Percentiles rank a stretch among this genome's conserved stretches.
Conservation (phyloP, 2,113 vertebrate species). For the Aegithalos caudatus region DNA sequence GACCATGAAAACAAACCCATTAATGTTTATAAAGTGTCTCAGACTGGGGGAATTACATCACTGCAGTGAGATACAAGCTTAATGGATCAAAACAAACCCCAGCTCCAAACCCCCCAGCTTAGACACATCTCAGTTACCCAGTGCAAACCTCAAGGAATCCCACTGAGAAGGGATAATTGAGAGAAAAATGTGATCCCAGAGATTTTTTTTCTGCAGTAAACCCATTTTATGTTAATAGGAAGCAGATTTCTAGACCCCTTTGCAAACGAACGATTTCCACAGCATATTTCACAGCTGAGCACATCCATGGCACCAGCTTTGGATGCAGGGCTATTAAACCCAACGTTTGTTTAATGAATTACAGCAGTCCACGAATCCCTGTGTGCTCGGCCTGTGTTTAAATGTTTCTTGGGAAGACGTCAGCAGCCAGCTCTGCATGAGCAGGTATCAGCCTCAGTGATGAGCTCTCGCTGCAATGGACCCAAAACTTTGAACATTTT, state of each 20-base stretch:
- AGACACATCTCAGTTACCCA: neutral
- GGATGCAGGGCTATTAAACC: constrained; percentile 36
- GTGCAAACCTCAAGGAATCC: neutral
- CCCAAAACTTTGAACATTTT: neutral
- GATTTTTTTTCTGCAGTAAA: constrained; percentile 4
- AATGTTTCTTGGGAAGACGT: neutral
- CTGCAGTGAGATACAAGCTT: neutral
- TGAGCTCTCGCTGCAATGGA: neutral
- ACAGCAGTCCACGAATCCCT: constrained; percentile 5
- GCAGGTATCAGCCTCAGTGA: constrained; percentile 38
- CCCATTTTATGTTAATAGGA: neutral
- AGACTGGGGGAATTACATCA: constrained; percentile 21
- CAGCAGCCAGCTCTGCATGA: constrained; percentile 12
- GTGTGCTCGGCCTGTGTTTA: neutral
- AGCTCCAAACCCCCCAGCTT: neutral
- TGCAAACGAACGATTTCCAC: constrained; percentile 10
- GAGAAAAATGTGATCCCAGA: constrained; percentile 9
- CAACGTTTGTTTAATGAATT: constrained; percentile 62
- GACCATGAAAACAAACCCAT: neutral
- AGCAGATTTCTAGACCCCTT: constrained; percentile 45
- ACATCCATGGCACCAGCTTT: constrained; percentile 43
- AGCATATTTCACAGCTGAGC: constrained; percentile 48
- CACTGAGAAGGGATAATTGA: constrained; percentile 11
- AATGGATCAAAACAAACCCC: constrained; percentile 27
- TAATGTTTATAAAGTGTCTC: constrained; percentile 21